phyloP scores from a whole-genome alignment of 2,888 invertebrate genomes.

The Beris morrisii region DNA sequence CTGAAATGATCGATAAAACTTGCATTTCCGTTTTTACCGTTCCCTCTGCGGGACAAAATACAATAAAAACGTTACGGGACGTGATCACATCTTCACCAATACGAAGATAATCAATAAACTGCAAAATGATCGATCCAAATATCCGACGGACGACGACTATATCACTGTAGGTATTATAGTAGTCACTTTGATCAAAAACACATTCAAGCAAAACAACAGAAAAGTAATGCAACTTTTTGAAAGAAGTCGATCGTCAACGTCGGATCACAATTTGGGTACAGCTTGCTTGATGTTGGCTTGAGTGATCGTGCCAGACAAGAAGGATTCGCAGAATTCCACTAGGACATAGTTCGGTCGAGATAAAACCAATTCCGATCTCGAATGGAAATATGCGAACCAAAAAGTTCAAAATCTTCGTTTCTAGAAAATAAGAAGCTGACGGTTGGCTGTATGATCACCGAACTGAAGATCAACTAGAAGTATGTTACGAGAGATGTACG shows the following conservation, averaged over 20 bases:
- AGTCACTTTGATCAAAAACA: neutral
- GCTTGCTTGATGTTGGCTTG: neutral
- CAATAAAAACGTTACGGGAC: neutral
- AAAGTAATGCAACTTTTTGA: neutral
- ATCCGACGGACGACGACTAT: neutral
- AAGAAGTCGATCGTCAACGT: constrained; percentile 2
- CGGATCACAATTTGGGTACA: constrained; percentile 1
- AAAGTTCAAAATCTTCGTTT: no score
- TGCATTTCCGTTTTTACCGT: constrained; percentile 5
- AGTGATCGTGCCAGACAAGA: constrained; percentile 9
- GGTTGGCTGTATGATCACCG: no score
- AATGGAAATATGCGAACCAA: no score
- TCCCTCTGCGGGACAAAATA: neutral
- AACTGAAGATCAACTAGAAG: no score
- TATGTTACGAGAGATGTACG: no score
- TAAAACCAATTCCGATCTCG: constrained; percentile 20
- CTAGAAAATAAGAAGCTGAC: no score
- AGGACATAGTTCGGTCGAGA: constrained; percentile 39
- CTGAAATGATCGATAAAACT: neutral
- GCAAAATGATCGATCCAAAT: neutral
- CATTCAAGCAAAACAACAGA: neutral
- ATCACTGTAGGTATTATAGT: neutral
- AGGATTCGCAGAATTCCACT: constrained; percentile 35
- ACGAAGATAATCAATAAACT: no score
- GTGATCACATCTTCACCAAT: no score